These are phyloP conservation scores for Hedychridium roseum DNA, from an alignment of 2,888 invertebrate genomes.

Conservation along the genomic window DNA sequence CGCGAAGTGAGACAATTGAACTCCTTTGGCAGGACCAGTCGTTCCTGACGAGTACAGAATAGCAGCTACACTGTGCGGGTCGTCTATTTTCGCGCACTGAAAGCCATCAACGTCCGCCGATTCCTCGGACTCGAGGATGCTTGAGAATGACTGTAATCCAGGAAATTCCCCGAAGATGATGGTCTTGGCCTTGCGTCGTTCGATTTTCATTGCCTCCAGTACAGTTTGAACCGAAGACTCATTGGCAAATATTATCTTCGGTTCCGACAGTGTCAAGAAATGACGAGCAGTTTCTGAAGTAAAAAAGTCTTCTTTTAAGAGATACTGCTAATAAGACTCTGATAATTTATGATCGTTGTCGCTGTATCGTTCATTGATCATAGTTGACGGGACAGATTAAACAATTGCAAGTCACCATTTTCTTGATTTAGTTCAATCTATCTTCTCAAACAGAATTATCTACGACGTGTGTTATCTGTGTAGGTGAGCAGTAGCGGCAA, in stretches of 20 bases:
- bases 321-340: no score
- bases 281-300: constrained; percentile 42
- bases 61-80: constrained; percentile 28
- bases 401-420: constrained; percentile 2
- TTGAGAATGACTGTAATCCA: constrained; percentile 25
- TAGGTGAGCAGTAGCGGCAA: no score
- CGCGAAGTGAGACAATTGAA: constrained; percentile 40
- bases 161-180: constrained; percentile 40
- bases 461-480: neutral
- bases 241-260: constrained; percentile 47
- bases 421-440: constrained; percentile 5
- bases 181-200: constrained; percentile 23
- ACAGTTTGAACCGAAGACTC: constrained; percentile 15
- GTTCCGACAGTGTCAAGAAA: constrained; percentile 35
- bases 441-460: neutral
- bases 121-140: constrained; percentile 31
- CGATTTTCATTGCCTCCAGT: constrained; percentile 28
- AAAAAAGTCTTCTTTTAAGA: no score
- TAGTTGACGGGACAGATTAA: neutral
- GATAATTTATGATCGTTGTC: neutral
- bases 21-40: constrained; percentile 52
- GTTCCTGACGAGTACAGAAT: constrained; percentile 56
- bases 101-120: constrained; percentile 35
- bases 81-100: constrained; percentile 22
- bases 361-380: neutral